Percentiles rank a stretch among this genome's conserved stretches.
phyloP scores from a whole-genome alignment of 1,140 invertebrate species.

The Argopecten irradians region DNA sequence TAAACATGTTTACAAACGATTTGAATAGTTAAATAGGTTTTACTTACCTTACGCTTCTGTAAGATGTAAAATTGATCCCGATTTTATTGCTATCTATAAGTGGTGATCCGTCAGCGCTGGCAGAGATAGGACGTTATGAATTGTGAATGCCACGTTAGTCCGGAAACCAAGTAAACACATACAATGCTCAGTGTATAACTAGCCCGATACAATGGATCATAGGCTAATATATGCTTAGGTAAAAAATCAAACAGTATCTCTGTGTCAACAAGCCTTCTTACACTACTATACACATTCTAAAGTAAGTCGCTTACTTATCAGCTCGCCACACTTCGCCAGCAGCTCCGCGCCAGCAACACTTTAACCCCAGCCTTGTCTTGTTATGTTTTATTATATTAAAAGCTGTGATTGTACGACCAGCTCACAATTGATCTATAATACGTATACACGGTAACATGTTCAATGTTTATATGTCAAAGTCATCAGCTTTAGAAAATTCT shows the following conservation, averaged over 20 bases:
- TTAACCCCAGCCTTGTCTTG: neutral
- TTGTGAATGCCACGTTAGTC: neutral
- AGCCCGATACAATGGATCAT: conserved; percentile 13
- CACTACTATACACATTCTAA: neutral
- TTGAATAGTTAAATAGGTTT: neutral
- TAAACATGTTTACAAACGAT: neutral
- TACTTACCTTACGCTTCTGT: neutral
- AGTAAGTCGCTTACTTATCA: neutral
- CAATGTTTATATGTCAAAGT: neutral
- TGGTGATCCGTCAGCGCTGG: neutral
- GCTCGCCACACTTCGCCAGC: neutral
- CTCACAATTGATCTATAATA: neutral
- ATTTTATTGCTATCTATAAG: neutral
- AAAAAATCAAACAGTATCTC: conserved; percentile 19
- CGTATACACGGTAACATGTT: neutral
- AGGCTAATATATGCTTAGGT: conserved; percentile 7
- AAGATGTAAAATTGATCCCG: neutral
- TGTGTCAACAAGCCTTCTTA: neutral
- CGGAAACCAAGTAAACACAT: neutral
- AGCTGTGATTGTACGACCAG: neutral
- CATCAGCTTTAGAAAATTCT: neutral
- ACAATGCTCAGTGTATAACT: neutral
- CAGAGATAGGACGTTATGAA: neutral
- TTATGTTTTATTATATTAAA: neutral
- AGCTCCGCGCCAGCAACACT: neutral